Conservation (phyloP, 1,140 invertebrate species). For the Cecropterus lyciades region DNA sequence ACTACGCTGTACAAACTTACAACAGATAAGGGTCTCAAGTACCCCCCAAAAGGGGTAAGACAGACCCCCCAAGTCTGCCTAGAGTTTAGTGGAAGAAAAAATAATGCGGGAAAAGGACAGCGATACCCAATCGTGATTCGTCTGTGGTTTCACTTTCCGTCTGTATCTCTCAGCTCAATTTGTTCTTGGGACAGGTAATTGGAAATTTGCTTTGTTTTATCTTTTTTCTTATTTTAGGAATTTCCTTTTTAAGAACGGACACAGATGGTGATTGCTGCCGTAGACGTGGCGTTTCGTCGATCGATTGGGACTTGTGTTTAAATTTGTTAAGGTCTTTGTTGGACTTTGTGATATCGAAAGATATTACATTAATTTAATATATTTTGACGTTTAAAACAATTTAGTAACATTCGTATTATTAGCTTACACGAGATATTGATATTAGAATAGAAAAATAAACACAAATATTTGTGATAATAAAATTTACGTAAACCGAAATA, state of each 20-base stretch:
- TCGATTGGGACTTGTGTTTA: background rate
- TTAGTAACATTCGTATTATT: too few relatives aligned
- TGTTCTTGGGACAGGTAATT: conserved; percentile 40
- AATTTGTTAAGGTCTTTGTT: background rate
- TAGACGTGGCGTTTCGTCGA: conserved; percentile 10
- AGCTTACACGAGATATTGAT: too few relatives aligned
- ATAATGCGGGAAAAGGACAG: conserved; percentile 68
- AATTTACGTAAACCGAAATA: too few relatives aligned
- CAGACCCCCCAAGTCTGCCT: conserved; percentile 75
- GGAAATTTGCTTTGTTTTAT: conserved; percentile 35
- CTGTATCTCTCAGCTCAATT: conserved; percentile 41
- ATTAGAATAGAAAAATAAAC: too few relatives aligned
- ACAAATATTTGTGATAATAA: too few relatives aligned
- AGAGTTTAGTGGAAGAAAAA: conserved; percentile 81
- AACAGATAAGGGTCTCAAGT: conserved; percentile 80
- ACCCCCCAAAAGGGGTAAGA: conserved; percentile 83
- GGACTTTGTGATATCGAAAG: too few relatives aligned
- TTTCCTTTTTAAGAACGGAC: conserved; percentile 36
- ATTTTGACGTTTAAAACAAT: too few relatives aligned
- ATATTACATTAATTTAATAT: too few relatives aligned
- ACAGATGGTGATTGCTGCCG: conserved; percentile 25
- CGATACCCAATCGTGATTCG: conserved; percentile 53
- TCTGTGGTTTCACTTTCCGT: conserved; percentile 53
- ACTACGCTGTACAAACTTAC: conserved; percentile 83
- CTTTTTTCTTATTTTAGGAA: conserved; percentile 34